These are phyloP conservation scores for Heliconius aoede DNA, from an alignment of 2,888 invertebrate species.

Conservation along the genomic window DNA sequence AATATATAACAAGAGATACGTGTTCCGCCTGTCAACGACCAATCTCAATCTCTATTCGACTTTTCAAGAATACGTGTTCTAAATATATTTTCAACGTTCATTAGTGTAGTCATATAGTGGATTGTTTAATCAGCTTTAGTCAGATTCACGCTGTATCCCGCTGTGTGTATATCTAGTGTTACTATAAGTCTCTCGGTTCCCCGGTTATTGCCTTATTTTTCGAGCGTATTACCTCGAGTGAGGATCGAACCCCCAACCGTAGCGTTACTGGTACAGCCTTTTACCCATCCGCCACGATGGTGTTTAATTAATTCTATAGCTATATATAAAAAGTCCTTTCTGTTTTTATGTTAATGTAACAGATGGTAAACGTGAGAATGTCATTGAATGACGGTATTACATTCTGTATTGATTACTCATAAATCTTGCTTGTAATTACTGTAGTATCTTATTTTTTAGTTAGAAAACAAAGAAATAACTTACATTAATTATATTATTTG, in stretches of 20 bases:
- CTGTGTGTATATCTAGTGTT: too few species aligned
- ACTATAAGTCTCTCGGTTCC: too few species aligned
- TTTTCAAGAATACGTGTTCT: constrained; percentile 45
- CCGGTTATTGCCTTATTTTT: neutral
- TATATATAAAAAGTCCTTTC: neutral
- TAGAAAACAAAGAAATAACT: too few species aligned
- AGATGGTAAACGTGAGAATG: constrained; percentile 25
- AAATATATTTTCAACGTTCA: constrained; percentile 43
- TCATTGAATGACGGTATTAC: neutral
- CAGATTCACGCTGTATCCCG: neutral
- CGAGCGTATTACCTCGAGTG: neutral
- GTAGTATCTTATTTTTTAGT: neutral
- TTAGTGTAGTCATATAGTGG: constrained; percentile 40
- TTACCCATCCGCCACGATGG: neutral
- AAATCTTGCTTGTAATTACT: neutral
- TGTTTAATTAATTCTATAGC: constrained; percentile 3
- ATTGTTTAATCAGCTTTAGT: constrained; percentile 32
- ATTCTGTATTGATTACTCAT: constrained; percentile 11
- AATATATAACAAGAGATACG: constrained; percentile 49
- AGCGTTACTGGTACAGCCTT: neutral
- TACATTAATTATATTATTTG: too few species aligned
- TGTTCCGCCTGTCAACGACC: constrained; percentile 46
- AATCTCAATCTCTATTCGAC: constrained; percentile 46
- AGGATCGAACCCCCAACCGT: neutral
- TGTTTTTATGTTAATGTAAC: constrained; percentile 23